These are phyloP conservation scores for Zaprionus lineosus DNA, from an alignment of 2,888 invertebrate species.

Conservation along the genomic window DNA sequence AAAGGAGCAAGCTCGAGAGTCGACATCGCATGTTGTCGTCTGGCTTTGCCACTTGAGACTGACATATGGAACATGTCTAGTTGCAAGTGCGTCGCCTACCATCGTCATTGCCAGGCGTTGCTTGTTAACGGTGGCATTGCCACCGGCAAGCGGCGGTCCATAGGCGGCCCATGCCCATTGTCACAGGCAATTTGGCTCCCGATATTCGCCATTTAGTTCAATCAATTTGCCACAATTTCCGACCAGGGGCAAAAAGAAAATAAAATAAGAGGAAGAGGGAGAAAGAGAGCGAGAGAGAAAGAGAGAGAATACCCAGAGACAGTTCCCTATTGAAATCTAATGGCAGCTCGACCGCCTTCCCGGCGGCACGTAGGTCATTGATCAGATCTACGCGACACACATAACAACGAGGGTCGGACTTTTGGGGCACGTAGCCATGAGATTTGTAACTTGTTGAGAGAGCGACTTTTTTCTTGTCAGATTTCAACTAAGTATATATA, in stretches of 20 bases:
- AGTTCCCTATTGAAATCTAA: constrained; percentile 68
- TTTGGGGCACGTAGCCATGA: constrained; percentile 49
- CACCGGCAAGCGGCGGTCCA: constrained; percentile 1
- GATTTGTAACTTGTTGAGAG: constrained; percentile 67
- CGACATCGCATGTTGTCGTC: constrained; percentile 50
- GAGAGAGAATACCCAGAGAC: neutral
- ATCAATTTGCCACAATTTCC: constrained; percentile 76
- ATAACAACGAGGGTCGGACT: constrained; percentile 66
- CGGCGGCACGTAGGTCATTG: constrained; percentile 78
- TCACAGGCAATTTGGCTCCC: constrained; percentile 70
- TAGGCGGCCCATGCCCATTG: constrained; percentile 45
- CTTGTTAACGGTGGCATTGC: constrained; percentile 36
- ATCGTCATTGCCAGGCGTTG: constrained; percentile 22
- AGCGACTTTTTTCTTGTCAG: constrained; percentile 45
- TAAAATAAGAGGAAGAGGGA: too few species aligned
- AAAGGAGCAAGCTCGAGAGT: constrained; percentile 20
- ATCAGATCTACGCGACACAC: constrained; percentile 80
- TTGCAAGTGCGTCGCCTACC: constrained; percentile 63
- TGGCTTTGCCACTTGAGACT: constrained; percentile 71
- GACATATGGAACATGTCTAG: constrained; percentile 72
- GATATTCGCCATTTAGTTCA: constrained; percentile 77
- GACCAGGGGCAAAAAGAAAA: constrained; percentile 36
- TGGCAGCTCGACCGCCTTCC: constrained; percentile 39
- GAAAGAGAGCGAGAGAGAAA: too few species aligned
- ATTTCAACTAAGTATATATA: constrained; percentile 18